Conservation (phyloP, 2,797 vertebrate genomes). For the Rhynchotus rufescens region DNA sequence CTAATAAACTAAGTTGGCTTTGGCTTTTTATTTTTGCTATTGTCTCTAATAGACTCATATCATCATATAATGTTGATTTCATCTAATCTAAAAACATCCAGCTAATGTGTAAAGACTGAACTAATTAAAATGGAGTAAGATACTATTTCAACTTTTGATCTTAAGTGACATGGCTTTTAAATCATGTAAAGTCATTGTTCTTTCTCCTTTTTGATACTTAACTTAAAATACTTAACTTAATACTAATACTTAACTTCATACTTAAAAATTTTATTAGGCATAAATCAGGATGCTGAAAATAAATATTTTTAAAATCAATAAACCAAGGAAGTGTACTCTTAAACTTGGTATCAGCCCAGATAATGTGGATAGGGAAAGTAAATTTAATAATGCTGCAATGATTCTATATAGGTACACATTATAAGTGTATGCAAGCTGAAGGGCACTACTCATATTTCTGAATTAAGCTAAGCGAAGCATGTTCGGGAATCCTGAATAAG, state of each 20-base stretch:
- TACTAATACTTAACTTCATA: no score
- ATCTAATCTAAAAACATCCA: neutral
- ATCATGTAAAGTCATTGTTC: neutral
- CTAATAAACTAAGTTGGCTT: neutral
- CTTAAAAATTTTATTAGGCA: neutral
- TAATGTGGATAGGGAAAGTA: neutral
- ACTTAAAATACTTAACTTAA: no score
- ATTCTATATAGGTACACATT: neutral
- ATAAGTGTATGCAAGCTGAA: neutral
- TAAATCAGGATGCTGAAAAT: neutral
- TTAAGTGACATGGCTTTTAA: neutral
- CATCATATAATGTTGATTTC: neutral
- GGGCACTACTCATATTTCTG: neutral
- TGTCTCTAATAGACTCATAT: neutral
- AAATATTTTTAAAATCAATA: neutral
- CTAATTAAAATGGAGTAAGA: neutral
- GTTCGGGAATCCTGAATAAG: conserved; percentile 4
- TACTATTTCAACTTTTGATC: neutral
- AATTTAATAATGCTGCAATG: neutral
- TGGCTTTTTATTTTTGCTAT: neutral
- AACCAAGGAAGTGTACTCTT: neutral
- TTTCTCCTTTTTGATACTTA: neutral
- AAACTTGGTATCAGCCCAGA: neutral
- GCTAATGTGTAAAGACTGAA: neutral
- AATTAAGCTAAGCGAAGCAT: neutral